A percentile compares a stretch with the other conserved stretches of the same genome.
Conservation (phyloP, 2,797 vertebrate species). For the Tiaroga cobitis region DNA sequence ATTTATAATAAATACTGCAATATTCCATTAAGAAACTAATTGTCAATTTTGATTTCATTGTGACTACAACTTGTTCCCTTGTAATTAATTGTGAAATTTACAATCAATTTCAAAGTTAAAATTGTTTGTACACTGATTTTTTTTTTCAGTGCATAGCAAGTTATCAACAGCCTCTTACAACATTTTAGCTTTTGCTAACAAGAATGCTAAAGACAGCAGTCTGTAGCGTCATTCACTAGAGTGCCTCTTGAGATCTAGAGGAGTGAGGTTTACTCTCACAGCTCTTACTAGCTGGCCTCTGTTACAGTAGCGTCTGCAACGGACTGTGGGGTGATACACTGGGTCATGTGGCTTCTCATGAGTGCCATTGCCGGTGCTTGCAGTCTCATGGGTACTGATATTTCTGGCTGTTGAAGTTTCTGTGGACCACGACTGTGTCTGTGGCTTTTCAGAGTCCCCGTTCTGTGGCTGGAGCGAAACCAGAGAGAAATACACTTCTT, state of each 20-base stretch:
- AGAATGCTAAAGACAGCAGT: background rate
- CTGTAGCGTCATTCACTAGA: background rate
- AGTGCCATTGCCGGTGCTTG: conserved; percentile 6
- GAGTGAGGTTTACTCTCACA: background rate
- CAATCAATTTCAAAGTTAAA: background rate
- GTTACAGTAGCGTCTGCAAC: background rate
- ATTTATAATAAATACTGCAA: background rate
- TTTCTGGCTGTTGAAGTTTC: conserved; percentile 24
- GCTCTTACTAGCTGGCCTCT: background rate
- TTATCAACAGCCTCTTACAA: background rate
- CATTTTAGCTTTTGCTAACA: background rate
- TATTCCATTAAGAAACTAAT: background rate
- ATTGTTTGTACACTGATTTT: background rate
- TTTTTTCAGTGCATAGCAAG: background rate
- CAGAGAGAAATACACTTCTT: conserved; percentile 27
- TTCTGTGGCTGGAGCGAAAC: conserved; percentile 28
- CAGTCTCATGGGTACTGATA: conserved; percentile 8
- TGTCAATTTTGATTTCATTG: background rate
- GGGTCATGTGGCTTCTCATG: background rate
- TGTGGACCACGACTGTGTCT: conserved; percentile 21
- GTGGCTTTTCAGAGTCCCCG: conserved; percentile 26
- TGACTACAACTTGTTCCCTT: background rate
- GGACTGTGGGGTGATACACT: background rate
- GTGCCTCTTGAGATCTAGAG: background rate
- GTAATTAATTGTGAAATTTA: background rate